phyloP scores from a whole-genome alignment of 2,797 vertebrate genomes.

The Brotula barbata region DNA sequence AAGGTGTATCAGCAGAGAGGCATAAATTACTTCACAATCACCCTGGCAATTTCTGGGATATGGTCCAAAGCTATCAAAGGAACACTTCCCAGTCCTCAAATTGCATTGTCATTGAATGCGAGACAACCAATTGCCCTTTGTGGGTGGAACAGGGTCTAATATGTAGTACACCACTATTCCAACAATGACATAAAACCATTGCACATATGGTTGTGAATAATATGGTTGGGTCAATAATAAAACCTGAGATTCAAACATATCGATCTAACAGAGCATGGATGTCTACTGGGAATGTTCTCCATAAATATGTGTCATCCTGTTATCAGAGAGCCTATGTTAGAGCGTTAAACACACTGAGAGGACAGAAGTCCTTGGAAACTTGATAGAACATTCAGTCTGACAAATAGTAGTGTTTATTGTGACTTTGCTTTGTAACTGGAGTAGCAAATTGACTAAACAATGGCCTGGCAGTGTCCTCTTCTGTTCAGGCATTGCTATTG shows the following conservation, averaged over 20 bases:
- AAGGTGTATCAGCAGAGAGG: slow-evolving; percentile 13
- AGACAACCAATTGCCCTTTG: not conserved
- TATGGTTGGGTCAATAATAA: too few species aligned
- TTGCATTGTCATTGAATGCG: slow-evolving; percentile 23
- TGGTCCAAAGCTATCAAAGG: slow-evolving; percentile 9
- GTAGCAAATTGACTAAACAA: slow-evolving; percentile 7
- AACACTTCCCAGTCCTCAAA: slow-evolving; percentile 9
- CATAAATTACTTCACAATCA: slow-evolving; percentile 28
- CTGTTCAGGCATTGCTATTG: slow-evolving; percentile 23
- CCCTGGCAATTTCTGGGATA: slow-evolving; percentile 15
- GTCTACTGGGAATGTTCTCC: too few species aligned
- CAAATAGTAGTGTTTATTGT: slow-evolving; percentile 6
- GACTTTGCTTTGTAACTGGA: not conserved
- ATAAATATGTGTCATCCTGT: not conserved
- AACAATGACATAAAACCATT: not conserved
- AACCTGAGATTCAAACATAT: too few species aligned
- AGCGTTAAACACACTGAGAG: too few species aligned
- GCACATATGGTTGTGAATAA: not conserved
- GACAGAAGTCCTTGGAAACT: not conserved
- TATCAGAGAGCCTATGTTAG: not conserved
- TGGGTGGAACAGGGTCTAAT: too few species aligned
- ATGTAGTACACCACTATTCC: not conserved
- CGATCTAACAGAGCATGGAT: too few species aligned
- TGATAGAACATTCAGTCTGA: not conserved
- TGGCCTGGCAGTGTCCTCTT: slow-evolving; percentile 39